Evolutionary conservation across 2,888 invertebrate genomes (phyloP).

Genomic region (Achlya flavicornis): DNA sequence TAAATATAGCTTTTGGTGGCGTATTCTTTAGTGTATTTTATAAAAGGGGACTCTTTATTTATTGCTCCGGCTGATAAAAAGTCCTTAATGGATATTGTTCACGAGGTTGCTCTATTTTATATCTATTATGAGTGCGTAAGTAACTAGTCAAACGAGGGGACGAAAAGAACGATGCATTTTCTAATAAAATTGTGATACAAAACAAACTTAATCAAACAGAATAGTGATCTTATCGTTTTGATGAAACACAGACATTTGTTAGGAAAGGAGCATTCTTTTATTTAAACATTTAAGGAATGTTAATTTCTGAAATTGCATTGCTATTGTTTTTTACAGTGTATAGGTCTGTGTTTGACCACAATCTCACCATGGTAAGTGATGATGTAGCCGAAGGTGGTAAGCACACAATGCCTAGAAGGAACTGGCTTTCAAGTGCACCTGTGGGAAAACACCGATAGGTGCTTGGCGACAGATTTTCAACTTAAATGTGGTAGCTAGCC

Average conservation of each 20-base stretch:
- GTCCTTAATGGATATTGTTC: conserved; percentile 74
- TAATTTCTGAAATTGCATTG: not conserved
- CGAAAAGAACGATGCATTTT: conserved; percentile 23
- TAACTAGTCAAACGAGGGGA: conserved; percentile 32
- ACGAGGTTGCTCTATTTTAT: conserved; percentile 62
- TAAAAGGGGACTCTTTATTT: conserved; percentile 67
- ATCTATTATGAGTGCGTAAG: conserved; percentile 44
- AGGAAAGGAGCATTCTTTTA: not conserved
- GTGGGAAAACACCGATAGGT: too few species aligned
- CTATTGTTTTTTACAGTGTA: too few species aligned
- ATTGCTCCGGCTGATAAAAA: conserved; percentile 74
- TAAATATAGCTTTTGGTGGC: conserved; percentile 69
- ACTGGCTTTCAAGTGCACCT: too few species aligned
- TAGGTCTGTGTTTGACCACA: too few species aligned
- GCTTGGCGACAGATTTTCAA: too few species aligned
- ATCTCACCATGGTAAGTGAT: too few species aligned
- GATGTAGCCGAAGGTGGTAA: too few species aligned
- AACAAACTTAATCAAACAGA: conserved; percentile 5
- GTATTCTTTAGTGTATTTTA: conserved; percentile 51
- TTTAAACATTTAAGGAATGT: not conserved
- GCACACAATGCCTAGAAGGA: too few species aligned
- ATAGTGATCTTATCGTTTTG: conserved; percentile 8
- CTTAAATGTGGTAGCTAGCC: too few species aligned
- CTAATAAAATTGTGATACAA: conserved; percentile 24
- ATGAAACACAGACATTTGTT: conserved; percentile 2